Percentiles rank a stretch among this genome's conserved stretches.
These are phyloP conservation scores for Scarus forsteni DNA, from an alignment of 2,797 vertebrate species.

Conservation along the genomic window DNA sequence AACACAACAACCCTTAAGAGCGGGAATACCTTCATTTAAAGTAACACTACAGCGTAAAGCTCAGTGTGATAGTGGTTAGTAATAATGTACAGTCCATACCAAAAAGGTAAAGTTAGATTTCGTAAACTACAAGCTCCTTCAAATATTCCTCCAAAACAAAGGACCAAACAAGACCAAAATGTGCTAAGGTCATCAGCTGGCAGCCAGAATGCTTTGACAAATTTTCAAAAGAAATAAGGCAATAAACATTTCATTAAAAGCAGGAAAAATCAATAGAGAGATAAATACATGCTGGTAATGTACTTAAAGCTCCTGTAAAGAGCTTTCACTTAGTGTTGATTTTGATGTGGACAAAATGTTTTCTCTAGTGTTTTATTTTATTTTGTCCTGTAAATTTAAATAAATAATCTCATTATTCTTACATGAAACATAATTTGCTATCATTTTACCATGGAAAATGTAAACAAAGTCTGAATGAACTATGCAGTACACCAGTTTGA, in stretches of 20 bases:
- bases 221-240: constrained; percentile 7
- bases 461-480: too few relatives aligned
- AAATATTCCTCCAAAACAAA: constrained; percentile 22
- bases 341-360: too few relatives aligned
- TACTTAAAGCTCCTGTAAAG: too few relatives aligned
- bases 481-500: too few relatives aligned
- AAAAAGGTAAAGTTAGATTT: constrained; percentile 32
- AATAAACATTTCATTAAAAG: constrained; percentile 15
- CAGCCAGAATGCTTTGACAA: constrained; percentile 21
- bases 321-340: too few relatives aligned
- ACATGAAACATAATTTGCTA: too few relatives aligned
- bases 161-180: constrained; percentile 17
- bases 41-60: constrained; percentile 49
- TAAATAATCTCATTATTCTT: too few relatives aligned
- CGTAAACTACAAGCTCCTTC: constrained; percentile 55
- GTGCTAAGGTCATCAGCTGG: background rate
- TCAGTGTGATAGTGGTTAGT: constrained; percentile 44
- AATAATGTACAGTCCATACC: constrained; percentile 46
- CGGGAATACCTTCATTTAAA: constrained; percentile 82
- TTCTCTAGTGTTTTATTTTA: too few relatives aligned
- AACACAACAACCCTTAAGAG: constrained; percentile 53
- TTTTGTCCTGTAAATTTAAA: too few relatives aligned
- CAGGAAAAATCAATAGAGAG: background rate
- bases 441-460: too few relatives aligned
- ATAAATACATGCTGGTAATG: constrained; percentile 20